Percentiles rank a stretch among this genome's conserved stretches.
Evolutionary conservation across 2,888 invertebrate species (phyloP).

Genomic region (Graphium colonna): DNA sequence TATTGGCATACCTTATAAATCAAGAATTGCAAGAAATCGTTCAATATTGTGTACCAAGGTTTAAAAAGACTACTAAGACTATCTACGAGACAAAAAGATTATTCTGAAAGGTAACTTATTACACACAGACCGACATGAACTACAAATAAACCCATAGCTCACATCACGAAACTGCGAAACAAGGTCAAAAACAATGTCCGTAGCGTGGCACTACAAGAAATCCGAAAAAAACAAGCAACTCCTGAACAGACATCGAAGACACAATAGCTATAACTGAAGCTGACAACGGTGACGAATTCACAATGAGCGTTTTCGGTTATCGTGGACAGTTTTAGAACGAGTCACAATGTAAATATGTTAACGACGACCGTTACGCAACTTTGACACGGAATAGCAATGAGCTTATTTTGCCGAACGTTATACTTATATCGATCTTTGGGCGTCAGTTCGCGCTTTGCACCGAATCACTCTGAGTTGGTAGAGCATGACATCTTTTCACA

Average conservation of each 20-base stretch:
- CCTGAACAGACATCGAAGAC: neutral
- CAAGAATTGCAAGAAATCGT: too few relatives aligned
- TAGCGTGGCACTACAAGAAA: neutral
- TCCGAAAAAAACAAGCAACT: neutral
- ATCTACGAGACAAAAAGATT: too few relatives aligned
- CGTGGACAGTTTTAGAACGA: slow-evolving; percentile 13
- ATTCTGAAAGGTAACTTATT: too few relatives aligned
- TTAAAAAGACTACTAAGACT: too few relatives aligned
- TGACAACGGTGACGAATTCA: slow-evolving; percentile 7
- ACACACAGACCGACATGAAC: too few relatives aligned
- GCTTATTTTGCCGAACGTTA: neutral
- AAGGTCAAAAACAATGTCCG: neutral
- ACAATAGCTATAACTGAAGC: slow-evolving; percentile 5
- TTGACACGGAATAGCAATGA: slow-evolving; percentile 41
- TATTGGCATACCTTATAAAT: too few relatives aligned
- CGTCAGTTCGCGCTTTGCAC: too few relatives aligned
- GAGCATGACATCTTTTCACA: too few relatives aligned
- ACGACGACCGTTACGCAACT: slow-evolving; percentile 28
- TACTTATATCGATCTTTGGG: too few relatives aligned
- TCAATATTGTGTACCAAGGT: too few relatives aligned
- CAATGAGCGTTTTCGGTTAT: slow-evolving; percentile 12
- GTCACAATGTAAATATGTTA: slow-evolving; percentile 20
- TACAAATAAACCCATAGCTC: neutral
- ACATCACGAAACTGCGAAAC: neutral
- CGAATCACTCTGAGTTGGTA: too few relatives aligned